These are phyloP conservation scores for Incurvaria masculella DNA, from an alignment of 2,888 invertebrate genomes.

Conservation along the genomic window DNA sequence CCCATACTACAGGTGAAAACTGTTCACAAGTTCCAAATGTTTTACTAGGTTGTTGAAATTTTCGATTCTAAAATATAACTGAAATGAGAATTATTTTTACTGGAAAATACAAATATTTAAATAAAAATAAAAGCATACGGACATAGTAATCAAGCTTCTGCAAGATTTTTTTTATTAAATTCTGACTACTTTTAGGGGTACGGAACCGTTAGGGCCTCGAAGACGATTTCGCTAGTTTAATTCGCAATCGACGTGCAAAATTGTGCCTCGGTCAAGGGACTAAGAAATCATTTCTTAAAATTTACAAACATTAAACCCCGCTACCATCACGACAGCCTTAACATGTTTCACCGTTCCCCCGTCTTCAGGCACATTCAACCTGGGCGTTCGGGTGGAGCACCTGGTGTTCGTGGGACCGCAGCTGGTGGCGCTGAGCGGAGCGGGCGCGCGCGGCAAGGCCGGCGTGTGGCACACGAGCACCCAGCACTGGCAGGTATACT, in stretches of 20 bases:
- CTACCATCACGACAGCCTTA: not conserved
- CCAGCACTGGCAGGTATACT: constrained; percentile 91
- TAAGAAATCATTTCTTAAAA: no score
- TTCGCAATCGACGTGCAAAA: no score
- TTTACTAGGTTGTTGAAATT: not conserved
- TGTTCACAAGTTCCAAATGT: no score
- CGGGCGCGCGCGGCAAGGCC: constrained; percentile 65
- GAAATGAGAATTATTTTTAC: not conserved
- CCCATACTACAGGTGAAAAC: no score
- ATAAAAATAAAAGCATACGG: no score
- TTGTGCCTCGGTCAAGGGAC: no score
- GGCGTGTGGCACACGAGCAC: constrained; percentile 99
- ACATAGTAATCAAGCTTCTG: not conserved
- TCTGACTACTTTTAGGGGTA: no score
- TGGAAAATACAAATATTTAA: no score
- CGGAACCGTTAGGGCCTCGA: no score
- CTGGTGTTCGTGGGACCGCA: constrained; percentile 98
- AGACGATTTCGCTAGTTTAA: no score
- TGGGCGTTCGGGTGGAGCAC: constrained; percentile 91
- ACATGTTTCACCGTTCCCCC: no score
- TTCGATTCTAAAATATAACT: not conserved
- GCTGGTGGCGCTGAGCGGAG: constrained; percentile 85
- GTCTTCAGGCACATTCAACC: constrained; percentile 77
- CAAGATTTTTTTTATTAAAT: not conserved
- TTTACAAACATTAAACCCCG: no score